phyloP scores from a whole-genome alignment of 2,797 vertebrate species.

The Anolis apletophallus region DNA sequence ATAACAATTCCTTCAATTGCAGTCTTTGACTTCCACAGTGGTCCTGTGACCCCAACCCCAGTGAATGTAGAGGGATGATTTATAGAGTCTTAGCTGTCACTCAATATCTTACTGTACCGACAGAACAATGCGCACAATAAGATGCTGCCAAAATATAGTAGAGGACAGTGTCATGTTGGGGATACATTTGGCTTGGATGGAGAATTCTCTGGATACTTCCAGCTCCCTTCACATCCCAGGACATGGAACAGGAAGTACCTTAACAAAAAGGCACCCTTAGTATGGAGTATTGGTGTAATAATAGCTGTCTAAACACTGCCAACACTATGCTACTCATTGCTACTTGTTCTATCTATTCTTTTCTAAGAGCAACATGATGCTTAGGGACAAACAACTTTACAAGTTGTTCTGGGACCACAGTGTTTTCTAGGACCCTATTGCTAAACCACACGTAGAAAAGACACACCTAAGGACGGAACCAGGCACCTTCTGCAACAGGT shows the following conservation, averaged over 20 bases:
- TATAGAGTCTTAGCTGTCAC: background rate
- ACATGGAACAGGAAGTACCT: background rate
- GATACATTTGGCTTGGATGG: background rate
- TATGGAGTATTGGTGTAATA: background rate
- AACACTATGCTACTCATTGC: background rate
- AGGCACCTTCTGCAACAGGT: background rate
- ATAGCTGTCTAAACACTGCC: background rate
- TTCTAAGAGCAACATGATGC: background rate
- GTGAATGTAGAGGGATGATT: no score
- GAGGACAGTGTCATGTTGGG: background rate
- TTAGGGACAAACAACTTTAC: background rate
- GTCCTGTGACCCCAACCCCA: no score
- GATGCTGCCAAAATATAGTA: background rate
- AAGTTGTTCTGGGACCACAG: background rate
- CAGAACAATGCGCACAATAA: background rate
- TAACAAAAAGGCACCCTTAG: background rate
- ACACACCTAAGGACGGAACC: no score
- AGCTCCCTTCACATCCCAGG: background rate
- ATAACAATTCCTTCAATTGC: no score
- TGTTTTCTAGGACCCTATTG: no score
- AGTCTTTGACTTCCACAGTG: no score
- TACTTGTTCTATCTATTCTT: background rate
- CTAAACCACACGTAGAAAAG: background rate
- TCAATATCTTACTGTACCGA: background rate
- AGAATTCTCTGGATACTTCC: background rate